Conservation (phyloP, 2,113 vertebrate genomes). For the Solea senegalensis region DNA sequence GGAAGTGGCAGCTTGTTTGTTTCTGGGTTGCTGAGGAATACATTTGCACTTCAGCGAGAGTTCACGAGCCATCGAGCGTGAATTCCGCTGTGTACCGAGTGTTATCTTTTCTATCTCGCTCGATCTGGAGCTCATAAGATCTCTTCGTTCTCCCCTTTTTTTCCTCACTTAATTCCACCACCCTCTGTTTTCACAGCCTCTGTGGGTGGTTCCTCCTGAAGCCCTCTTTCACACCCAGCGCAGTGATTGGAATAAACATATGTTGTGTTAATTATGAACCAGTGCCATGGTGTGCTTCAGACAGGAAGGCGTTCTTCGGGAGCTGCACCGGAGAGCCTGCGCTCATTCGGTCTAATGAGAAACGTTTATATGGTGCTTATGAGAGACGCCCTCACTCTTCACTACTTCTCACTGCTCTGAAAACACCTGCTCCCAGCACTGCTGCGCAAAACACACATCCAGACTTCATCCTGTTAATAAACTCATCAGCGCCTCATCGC, state of each 20-base stretch:
- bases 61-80: constrained; percentile 76
- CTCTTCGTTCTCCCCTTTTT: constrained; percentile 49
- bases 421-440: constrained; percentile 49
- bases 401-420: constrained; percentile 22
- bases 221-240: constrained; percentile 78
- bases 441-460: constrained; percentile 3
- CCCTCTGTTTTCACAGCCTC: constrained; percentile 77
- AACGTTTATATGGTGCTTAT: constrained; percentile 60
- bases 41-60: constrained; percentile 80
- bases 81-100: constrained; percentile 79
- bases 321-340: constrained; percentile 41
- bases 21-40: constrained; percentile 83
- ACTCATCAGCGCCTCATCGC: constrained; percentile 16
- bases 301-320: constrained; percentile 63
- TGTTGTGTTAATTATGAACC: constrained; percentile 81
- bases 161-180: constrained; percentile 62
- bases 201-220: constrained; percentile 74
- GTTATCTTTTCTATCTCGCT: constrained; percentile 66
- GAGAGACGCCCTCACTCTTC: constrained; percentile 39
- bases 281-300: constrained; percentile 29
- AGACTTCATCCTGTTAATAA: constrained; percentile 32
- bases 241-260: constrained; percentile 82
- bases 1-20: constrained; percentile 84
- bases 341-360: constrained; percentile 65
- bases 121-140: constrained; percentile 40